Evolutionary conservation across 2,888 invertebrate genomes (phyloP).

Genomic region (Lymantria monacha): DNA sequence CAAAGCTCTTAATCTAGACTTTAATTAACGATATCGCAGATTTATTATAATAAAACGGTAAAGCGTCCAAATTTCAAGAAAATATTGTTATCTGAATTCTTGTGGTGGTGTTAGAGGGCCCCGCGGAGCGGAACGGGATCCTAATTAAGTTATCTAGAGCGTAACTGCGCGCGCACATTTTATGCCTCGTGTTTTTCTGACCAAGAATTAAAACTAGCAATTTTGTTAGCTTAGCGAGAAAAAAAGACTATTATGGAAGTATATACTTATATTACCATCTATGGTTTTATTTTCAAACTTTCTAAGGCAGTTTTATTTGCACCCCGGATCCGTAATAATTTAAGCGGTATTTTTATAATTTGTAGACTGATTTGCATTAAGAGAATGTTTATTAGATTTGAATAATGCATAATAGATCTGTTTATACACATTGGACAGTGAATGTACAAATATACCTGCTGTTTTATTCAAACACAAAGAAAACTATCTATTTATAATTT

Average conservation of each 20-base stretch:
- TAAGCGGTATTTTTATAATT: conserved; percentile 8
- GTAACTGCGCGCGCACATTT: conserved; percentile 59
- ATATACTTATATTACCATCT: conserved; percentile 1
- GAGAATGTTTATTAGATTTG: conserved; percentile 5
- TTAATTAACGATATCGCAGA: background rate
- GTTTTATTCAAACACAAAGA: too few relatives aligned
- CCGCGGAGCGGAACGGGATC: conserved; percentile 69
- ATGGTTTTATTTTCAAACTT: conserved; percentile 12
- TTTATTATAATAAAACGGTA: conserved; percentile 14
- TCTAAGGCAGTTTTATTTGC: conserved; percentile 8
- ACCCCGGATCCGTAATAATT: background rate
- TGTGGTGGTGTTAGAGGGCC: conserved; percentile 66
- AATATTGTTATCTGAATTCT: conserved; percentile 45
- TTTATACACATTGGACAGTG: background rate
- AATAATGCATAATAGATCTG: background rate
- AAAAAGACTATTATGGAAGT: conserved; percentile 1
- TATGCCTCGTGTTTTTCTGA: conserved; percentile 53
- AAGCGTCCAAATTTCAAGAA: conserved; percentile 20
- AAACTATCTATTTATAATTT: too few relatives aligned
- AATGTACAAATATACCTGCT: too few relatives aligned
- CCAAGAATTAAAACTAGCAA: conserved; percentile 45
- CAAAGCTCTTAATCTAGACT: too few relatives aligned
- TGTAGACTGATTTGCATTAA: conserved; percentile 8
- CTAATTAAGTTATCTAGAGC: conserved; percentile 79
- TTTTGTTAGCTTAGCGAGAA: conserved; percentile 26